A percentile compares a stretch with the other conserved stretches of the same genome.
Evolutionary conservation across 1,140 invertebrate genomes (phyloP).

Genomic region (Nasonia longicornis): DNA sequence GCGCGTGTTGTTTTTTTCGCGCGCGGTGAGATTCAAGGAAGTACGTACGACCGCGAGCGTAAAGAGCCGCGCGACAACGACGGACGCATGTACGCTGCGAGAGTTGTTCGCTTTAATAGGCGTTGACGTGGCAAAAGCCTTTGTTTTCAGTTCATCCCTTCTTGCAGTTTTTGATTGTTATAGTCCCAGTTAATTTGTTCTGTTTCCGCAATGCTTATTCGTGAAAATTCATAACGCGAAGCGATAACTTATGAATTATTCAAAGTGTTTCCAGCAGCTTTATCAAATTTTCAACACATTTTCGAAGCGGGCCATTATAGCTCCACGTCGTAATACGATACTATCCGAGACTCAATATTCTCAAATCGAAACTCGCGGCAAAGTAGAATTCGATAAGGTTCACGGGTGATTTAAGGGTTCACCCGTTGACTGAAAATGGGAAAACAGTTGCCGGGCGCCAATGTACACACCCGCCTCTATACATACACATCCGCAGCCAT

Average conservation of each 20-base stretch:
- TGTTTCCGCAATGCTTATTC: no score
- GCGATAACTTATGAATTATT: no score
- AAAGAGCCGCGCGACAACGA: background rate
- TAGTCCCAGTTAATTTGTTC: no score
- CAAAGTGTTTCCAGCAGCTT: background rate
- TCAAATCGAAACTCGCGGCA: slow-evolving; percentile 21
- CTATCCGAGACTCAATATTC: slow-evolving; percentile 1
- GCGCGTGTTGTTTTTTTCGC: background rate
- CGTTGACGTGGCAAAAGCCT: slow-evolving; percentile 12
- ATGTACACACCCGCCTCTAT: slow-evolving; percentile 62
- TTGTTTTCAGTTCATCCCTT: background rate
- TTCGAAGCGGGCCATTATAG: background rate
- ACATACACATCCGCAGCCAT: slow-evolving; percentile 37
- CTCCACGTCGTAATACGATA: background rate
- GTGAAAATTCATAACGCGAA: no score
- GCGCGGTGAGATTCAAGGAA: background rate
- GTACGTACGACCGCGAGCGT: background rate
- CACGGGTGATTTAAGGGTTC: slow-evolving; percentile 36
- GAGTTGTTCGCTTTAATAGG: slow-evolving; percentile 2
- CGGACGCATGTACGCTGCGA: background rate
- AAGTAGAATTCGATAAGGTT: slow-evolving; percentile 37
- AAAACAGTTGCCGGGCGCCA: slow-evolving; percentile 38
- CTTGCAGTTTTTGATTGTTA: no score
- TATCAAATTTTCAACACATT: background rate
- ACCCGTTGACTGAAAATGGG: slow-evolving; percentile 34